Evolutionary conservation across 1,140 invertebrate genomes (phyloP).

Genomic region (Sitobion miscanthi): DNA sequence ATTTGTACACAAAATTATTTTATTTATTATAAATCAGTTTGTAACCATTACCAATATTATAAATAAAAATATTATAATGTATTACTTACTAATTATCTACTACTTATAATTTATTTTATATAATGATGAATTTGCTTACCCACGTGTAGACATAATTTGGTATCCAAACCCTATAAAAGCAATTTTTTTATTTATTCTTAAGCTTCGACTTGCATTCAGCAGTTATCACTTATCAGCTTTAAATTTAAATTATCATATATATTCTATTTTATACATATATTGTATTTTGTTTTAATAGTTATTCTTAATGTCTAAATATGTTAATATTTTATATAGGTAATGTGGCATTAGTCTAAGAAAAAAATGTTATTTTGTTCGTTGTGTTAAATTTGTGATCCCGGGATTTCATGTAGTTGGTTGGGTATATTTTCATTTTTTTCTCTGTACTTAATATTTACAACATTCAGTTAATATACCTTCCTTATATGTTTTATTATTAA

Average conservation of each 20-base stretch:
- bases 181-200: background rate
- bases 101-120: background rate
- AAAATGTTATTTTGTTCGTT: background rate
- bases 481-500: background rate
- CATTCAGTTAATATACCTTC: background rate
- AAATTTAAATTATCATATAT: background rate
- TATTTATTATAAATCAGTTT: background rate
- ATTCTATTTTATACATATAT: background rate
- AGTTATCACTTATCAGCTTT: background rate
- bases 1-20: background rate
- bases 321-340: background rate
- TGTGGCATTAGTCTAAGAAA: background rate
- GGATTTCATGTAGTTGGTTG: background rate
- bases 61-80: background rate
- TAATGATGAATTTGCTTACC: background rate
- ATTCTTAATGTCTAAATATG: too few species aligned
- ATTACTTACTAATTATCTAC: background rate
- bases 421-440: background rate
- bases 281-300: background rate
- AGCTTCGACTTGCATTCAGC: background rate
- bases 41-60: background rate
- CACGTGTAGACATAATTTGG: background rate
- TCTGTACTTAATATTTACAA: background rate
- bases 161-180: background rate
- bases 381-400: background rate